Evolutionary conservation across 2,797 vertebrate species (phyloP), one percentile per base, ranked within the genome.

Genomic region (Rhadinocentrus ornatus): DNA sequence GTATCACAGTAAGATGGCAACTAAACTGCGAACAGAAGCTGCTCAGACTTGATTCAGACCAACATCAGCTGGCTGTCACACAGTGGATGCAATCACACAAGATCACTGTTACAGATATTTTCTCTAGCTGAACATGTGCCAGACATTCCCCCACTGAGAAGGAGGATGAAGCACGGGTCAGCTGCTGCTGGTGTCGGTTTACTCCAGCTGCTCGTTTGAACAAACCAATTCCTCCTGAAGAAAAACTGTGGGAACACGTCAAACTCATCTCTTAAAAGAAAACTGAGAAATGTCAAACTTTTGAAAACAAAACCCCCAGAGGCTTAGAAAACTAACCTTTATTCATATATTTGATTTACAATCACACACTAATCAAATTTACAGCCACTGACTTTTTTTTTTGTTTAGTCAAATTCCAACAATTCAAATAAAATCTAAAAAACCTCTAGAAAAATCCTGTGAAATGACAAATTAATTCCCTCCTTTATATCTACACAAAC

Each of bases 111-210:
- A 11, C 37, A 39, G 37, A 39, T 15, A 39, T 39, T 39, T 39
- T 39, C 37, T 39, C 12, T 39, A 3, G 37, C 37, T 39, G 37
- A 39, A 39, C 37, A 39, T 39, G 13, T 39, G 37, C 37, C 37
- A 39, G 37, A 16, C 37, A 39, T 39, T 39, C 41, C 2, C 15
- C 41, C 35, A 46, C 11, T 52, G 57, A 50, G 4, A 15, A 48
- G 0, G 50, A 50, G 1, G 71, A 59, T n/a, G 71, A 57, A 46
- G 58, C 56, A 2, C 0, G 5, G 32, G 39, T 65, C 72, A 75
- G 72, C 64, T 63, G 77, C 73, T 67, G 75, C 64, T 31, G 6
- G 73, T 1, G 26, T 81, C 65, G 0, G 26, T 18, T 80, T 76
- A 69, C 78, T 41, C 15, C 11, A 55, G 35, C 20, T 24, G 53